Conservation (phyloP, 2,888 invertebrate genomes). For the Dioctria rufipes region DNA sequence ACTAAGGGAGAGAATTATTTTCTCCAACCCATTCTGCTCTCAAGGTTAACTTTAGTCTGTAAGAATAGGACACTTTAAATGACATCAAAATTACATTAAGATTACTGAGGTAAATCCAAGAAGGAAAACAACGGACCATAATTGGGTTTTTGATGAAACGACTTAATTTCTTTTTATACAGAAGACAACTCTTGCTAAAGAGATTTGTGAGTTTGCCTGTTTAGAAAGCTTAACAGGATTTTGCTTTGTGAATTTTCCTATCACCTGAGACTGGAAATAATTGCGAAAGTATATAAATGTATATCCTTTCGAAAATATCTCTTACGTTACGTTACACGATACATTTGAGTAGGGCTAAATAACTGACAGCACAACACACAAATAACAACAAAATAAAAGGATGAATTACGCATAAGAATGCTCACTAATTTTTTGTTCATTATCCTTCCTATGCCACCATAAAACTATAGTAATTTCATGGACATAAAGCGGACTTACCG, state of each 20-base stretch:
- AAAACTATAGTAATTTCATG: slow-evolving; percentile 18
- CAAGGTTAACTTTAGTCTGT: no score
- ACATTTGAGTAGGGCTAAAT: not conserved
- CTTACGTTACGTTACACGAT: not conserved
- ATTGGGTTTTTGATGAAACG: no score
- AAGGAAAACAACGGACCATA: no score
- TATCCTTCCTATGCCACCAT: not conserved
- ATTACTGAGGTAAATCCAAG: no score
- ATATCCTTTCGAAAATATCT: not conserved
- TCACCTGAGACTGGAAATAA: not conserved
- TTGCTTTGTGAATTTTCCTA: not conserved
- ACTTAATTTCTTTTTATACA: no score
- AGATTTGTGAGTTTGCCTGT: not conserved
- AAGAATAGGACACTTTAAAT: no score
- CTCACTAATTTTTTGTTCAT: slow-evolving; percentile 6
- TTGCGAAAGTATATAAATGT: not conserved
- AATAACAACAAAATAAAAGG: not conserved
- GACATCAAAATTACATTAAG: no score
- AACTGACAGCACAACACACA: not conserved
- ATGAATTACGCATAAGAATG: not conserved
- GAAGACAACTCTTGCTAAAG: no score
- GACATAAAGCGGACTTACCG: slow-evolving; percentile 75
- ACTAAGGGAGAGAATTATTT: no score
- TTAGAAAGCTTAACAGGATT: not conserved
- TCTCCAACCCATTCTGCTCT: no score